phyloP scores from a whole-genome alignment of 2,113 vertebrate genomes.

The Salminus brasiliensis region DNA sequence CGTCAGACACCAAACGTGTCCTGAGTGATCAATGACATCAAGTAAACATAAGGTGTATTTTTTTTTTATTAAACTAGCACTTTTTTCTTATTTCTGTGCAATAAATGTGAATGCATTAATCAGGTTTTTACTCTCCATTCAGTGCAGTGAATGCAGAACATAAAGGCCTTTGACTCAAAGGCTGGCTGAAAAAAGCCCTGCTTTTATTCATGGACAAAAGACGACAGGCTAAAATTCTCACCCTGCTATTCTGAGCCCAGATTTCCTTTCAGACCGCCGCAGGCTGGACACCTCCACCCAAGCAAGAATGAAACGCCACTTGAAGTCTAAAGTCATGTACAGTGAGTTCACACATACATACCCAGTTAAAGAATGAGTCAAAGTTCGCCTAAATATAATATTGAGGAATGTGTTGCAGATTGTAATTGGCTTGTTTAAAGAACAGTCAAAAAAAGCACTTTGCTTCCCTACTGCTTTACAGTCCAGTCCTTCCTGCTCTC shows the following conservation, averaged over 20 bases:
- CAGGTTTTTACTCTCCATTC: background rate
- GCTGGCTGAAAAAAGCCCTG: slow-evolving; percentile 37
- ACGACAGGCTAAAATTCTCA: slow-evolving; percentile 36
- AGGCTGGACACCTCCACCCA: slow-evolving; percentile 45
- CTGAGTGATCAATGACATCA: no score
- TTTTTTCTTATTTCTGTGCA: background rate
- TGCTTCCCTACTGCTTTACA: background rate
- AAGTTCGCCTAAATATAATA: background rate
- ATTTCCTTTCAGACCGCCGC: slow-evolving; percentile 48
- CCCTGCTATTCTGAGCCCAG: slow-evolving; percentile 32
- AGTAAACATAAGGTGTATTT: no score
- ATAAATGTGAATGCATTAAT: background rate
- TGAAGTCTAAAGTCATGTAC: background rate
- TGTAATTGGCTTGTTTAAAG: background rate
- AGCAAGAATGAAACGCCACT: slow-evolving; percentile 2
- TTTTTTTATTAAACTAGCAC: no score
- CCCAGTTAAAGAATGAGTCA: background rate
- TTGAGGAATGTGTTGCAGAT: background rate
- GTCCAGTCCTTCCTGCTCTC: background rate
- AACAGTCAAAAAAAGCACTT: background rate
- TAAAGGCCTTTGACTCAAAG: background rate
- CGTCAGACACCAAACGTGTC: no score
- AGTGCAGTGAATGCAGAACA: background rate
- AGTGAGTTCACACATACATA: background rate
- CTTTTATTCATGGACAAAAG: slow-evolving; percentile 42